A percentile compares a stretch with the other conserved stretches of the same genome.
These are phyloP conservation scores for Ceriagrion tenellum DNA, from an alignment of 2,888 invertebrate species.

Conservation along the genomic window DNA sequence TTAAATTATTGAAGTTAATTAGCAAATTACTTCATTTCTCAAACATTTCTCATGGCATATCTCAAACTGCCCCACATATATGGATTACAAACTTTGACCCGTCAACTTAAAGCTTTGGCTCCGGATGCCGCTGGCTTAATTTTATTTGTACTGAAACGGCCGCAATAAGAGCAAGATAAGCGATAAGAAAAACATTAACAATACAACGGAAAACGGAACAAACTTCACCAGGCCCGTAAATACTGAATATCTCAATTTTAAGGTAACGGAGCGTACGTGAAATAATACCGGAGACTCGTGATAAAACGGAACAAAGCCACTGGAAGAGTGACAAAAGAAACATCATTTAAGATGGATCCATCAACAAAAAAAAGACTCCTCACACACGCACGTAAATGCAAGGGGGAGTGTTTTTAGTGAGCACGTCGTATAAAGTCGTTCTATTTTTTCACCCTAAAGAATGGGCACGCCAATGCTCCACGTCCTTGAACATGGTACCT, in stretches of 20 bases:
- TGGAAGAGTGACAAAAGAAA: background rate
- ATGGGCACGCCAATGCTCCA: background rate
- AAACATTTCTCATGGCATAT: too few species aligned
- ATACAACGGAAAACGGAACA: too few species aligned
- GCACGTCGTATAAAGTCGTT: background rate
- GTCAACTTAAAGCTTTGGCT: too few species aligned
- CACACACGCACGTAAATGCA: background rate
- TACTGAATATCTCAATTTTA: background rate
- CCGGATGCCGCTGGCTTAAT: too few species aligned
- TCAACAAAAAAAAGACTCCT: background rate
- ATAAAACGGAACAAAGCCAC: background rate
- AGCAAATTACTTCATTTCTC: too few species aligned
- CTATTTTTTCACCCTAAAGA: background rate
- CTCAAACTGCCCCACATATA: background rate
- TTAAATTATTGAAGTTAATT: too few species aligned
- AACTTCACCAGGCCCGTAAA: too few species aligned
- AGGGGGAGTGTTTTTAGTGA: too few species aligned
- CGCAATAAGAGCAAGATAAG: too few species aligned
- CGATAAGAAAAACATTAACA: too few species aligned
- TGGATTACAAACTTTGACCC: background rate
- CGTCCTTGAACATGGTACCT: background rate
- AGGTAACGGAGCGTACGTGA: background rate
- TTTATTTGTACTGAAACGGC: too few species aligned
- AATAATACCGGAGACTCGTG: background rate
- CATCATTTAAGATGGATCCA: background rate